Conservation (phyloP, 2,113 vertebrate species). For the Poeciliopsis prolifica region DNA sequence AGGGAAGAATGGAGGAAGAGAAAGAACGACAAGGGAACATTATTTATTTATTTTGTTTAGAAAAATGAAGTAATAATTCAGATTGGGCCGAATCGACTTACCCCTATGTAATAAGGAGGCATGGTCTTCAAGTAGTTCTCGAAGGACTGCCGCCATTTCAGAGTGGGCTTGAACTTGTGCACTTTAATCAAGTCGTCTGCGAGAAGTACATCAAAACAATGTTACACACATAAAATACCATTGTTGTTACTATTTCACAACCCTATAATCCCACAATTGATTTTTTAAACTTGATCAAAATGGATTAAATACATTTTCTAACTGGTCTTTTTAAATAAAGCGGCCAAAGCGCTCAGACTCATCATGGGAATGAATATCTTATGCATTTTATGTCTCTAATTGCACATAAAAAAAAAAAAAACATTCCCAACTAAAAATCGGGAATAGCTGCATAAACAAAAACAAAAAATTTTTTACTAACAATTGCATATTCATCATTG, state of each 20-base stretch:
- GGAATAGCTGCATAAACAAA: too few species aligned
- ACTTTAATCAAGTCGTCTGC: slow-evolving; percentile 98
- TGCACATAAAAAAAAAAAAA: not conserved
- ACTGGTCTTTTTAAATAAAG: too few species aligned
- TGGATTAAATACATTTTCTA: not conserved
- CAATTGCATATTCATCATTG: too few species aligned
- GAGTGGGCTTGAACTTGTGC: slow-evolving; percentile 94
- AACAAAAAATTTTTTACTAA: too few species aligned
- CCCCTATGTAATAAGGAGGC: slow-evolving; percentile 97
- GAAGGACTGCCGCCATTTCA: slow-evolving; percentile 97
- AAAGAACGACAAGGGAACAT: not conserved
- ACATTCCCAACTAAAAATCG: too few species aligned
- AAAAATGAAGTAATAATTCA: not conserved
- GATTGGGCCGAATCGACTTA: slow-evolving; percentile 65
- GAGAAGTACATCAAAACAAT: slow-evolving; percentile 11
- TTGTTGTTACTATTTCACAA: not conserved
- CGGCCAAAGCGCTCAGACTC: too few species aligned
- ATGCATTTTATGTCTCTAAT: not conserved
- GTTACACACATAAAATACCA: not conserved
- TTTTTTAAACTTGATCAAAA: not conserved
- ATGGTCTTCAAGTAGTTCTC: slow-evolving; percentile 98
- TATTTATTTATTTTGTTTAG: not conserved
- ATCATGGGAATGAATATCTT: not conserved
- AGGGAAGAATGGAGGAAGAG: not conserved
- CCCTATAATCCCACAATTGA: not conserved